Percentiles rank a stretch among this genome's conserved stretches.
These are phyloP conservation scores for Dolichomitus sp. DNA, from an alignment of 2,888 invertebrate species.

Conservation along the genomic window DNA sequence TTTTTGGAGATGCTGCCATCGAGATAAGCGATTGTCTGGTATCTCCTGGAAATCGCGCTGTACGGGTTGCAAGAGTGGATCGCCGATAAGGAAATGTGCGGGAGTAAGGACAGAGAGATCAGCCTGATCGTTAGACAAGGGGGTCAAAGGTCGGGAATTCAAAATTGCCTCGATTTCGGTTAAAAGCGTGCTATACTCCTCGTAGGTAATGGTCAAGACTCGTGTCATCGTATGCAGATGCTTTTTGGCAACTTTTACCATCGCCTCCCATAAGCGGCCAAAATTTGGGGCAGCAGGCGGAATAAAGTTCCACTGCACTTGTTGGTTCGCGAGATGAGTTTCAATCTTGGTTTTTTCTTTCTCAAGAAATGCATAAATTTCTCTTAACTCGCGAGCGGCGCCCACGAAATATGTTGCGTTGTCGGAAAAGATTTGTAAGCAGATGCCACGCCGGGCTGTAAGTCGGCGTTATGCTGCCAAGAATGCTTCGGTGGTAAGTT, in stretches of 20 bases:
- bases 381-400: neutral
- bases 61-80: constrained; percentile 53
- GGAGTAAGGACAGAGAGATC: constrained; percentile 72
- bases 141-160: constrained; percentile 51
- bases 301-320: too few relatives aligned
- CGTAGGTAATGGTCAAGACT: constrained; percentile 46
- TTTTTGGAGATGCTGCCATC: neutral
- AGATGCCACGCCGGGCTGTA: neutral
- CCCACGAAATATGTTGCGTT: neutral
- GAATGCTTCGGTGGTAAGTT: neutral
- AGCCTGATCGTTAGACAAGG: constrained; percentile 50
- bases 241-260: constrained; percentile 29
- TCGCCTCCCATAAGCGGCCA: constrained; percentile 26
- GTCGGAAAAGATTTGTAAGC: neutral
- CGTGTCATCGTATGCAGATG: constrained; percentile 18
- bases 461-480: neutral
- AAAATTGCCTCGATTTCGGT: constrained; percentile 67
- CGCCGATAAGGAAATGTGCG: constrained; percentile 75
- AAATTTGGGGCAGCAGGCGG: constrained; percentile 15
- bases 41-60: constrained; percentile 25
- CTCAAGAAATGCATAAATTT: neutral
- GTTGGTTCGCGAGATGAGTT: neutral
- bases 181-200: constrained; percentile 60
- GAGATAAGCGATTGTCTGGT: neutral
- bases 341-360: neutral